Evolutionary conservation across 2,888 invertebrate genomes (phyloP), one percentile per base, ranked within the genome.

Genomic region (Acanthosepion pharaonis): DNA sequence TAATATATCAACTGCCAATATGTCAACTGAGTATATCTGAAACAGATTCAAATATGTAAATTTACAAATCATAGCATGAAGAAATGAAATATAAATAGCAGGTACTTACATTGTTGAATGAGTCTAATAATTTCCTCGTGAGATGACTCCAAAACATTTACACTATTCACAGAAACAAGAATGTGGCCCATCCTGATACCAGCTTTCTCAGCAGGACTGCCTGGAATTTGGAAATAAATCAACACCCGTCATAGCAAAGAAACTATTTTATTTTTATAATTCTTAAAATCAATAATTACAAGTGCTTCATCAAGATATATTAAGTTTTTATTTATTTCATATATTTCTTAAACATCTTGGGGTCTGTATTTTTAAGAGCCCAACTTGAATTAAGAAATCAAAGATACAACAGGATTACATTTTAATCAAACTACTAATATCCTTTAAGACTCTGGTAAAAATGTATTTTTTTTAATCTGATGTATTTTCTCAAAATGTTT

Each of bases 101-200:
- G 18, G n/a, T 55, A 95, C 96, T 95, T 98, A 97, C 99, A 99
- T 95, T 98, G 98, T 97, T 99, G 99, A 5, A 99, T 99, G 95
- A 99, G 98, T 97, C 98, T 98, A 92, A 99, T 99, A 92, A 99
- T 99, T 97, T 99, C 99, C 55, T 99, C 98, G 98, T 99, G 99
- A 96, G 98, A 98, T 96, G 99, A 98, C 97, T 99, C 99, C 97
- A 99, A 98, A 28, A 99, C 99, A 97, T 98, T 99, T 96, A 98
- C 98, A 92, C 98, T 99, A 98, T 99, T 99, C 91, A 99, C 98
- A 95, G 98, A 98, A 97, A 99, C 98, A 92, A 99, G 98, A 95
- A 99, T 99, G 97, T 99, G 99, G 55, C 99, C 99, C 93, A 99
- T 99, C 98, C 99, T 99, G 94, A 99, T 98, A 0, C 99, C 99